Evolutionary conservation across 1,140 invertebrate genomes (phyloP), one percentile per base, ranked within the genome.

Genomic region (Sipha flava): DNA sequence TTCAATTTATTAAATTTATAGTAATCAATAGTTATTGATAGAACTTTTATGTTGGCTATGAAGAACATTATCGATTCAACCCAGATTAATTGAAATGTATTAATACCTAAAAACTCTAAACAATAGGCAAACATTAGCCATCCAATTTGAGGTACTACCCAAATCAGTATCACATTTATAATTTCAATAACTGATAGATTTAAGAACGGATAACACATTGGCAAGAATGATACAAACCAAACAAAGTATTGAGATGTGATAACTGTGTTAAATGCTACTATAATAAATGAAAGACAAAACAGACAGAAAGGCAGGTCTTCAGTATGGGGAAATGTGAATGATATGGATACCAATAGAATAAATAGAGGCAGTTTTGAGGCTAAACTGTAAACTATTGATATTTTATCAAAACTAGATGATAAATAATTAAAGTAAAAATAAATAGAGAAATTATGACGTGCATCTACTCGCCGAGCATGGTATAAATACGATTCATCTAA

Each of bases 201-300:
- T 4, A 94, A 87, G 84, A 90, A 88, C 31, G 90, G 92, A 16
- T 90, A 88, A 84, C 88, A 94, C 52, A 94, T 82, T 1, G 96
- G 96, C 21, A 98, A 85, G 10, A 98, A 84, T 21, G 93, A 93
- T 45, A 98, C 85, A 85, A 97, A 98, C 97, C 98, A 99, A 47
- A 99, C 88, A 83, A 99, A 99, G 86, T 99, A 99, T 86, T 99
- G 97, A 21, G 95, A 97, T 14, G 98, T 99, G 81, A 96, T 90
- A 0, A 99, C 97, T 84, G 96, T 95, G 87, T 99, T 99, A 82
- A 95, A 97, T 6, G 92, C 91, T 0, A 99, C 98, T 84, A 99
- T 92, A 3, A 94, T 89, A 82, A 95, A 93, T 0, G 96, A 93
- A 83, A 95, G 90, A 1, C 91, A 85, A 81, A 99, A 95, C 80